Base-by-base conservation (phyloP, 2,113 vertebrate species). In the Alligator mississippiensis region DNA sequence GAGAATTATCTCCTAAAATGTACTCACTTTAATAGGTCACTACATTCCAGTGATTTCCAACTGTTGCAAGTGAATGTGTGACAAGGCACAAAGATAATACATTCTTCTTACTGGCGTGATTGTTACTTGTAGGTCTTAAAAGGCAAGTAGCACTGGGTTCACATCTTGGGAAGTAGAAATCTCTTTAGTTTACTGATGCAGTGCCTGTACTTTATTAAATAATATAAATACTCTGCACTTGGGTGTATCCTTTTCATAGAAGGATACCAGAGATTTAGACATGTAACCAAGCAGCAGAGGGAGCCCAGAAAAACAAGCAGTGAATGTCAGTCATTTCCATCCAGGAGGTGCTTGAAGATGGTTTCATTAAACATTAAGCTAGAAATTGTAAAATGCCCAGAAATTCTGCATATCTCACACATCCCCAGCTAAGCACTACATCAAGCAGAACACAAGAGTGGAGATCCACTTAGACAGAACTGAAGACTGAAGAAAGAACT, bases 201-300 rank as follows among this genome's bases (percentile, higher is more conserved):
- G 34, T 25, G 88, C n/a, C 57, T 16, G 85, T n/a, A 64, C 57
- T 70, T 90, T 2, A 0, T 78, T 88, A 94, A 84, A 22, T 19
- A 92, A 61, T 34, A 77, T 88, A 92, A 78, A 10, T 24, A 88
- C 79, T 88, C 34, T 3, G 6, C 72, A n/a, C 72, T 59, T 93
- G 55, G 59, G 25, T 9, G 17, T 0, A 0, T 62, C 34, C 82
- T 38, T 38, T 92, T 85, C 88, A 93, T 59, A 66, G 81, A 91
- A 90, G 24, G 62, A 91, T 59, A 14, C 82, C 72, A 62, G 77
- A 2, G 9, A 2, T n/a, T 90, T 76, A 66, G 19, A 85, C 38
- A 30, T 38, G 90, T 10, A 89, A 93, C 79, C 74, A 88, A 11
- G n/a, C 76, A 94, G 80, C 79, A 94, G 62, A 90, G 47, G 47